phyloP scores from a whole-genome alignment of 2,888 invertebrate genomes.

The Caenorhabditis auriculariae region DNA sequence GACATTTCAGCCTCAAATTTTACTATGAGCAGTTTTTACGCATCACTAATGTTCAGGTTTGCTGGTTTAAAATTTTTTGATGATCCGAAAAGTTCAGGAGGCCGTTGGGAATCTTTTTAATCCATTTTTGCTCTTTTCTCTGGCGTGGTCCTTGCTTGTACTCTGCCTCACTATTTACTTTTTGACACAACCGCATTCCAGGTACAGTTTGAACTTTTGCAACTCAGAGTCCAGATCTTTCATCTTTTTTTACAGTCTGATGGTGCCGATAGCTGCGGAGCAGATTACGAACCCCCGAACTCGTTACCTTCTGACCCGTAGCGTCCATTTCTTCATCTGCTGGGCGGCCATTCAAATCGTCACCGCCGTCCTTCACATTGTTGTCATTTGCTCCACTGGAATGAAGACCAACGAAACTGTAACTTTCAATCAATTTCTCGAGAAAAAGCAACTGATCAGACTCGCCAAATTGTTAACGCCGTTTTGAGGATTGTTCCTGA shows the following conservation, averaged over 20 bases:
- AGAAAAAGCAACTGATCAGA: no score
- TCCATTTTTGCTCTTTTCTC: constrained; percentile 54
- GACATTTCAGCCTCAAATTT: constrained; percentile 54
- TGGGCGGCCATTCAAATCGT: constrained; percentile 53
- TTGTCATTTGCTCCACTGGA: constrained; percentile 54
- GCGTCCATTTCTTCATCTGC: constrained; percentile 51
- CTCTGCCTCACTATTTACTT: constrained; percentile 59
- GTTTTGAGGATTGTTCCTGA: constrained; percentile 58
- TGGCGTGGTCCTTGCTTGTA: constrained; percentile 54
- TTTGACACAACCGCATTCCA: constrained; percentile 49
- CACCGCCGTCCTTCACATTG: constrained; percentile 53
- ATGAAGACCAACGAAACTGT: constrained; percentile 58
- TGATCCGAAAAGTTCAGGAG: constrained; percentile 34
- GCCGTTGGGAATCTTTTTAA: constrained; percentile 56
- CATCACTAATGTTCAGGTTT: constrained; percentile 52
- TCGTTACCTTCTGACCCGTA: constrained; percentile 38
- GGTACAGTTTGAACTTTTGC: constrained; percentile 13
- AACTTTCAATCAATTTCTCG: no score
- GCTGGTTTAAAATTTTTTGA: background rate
- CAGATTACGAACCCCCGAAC: constrained; percentile 38
- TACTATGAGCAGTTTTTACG: constrained; percentile 60
- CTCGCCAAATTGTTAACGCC: constrained; percentile 56
- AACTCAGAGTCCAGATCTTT: background rate
- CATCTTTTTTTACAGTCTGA: constrained; percentile 28
- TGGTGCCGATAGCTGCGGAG: constrained; percentile 48